phyloP scores from a whole-genome alignment of 2,113 vertebrate species.

The Stegostoma tigrinum region DNA sequence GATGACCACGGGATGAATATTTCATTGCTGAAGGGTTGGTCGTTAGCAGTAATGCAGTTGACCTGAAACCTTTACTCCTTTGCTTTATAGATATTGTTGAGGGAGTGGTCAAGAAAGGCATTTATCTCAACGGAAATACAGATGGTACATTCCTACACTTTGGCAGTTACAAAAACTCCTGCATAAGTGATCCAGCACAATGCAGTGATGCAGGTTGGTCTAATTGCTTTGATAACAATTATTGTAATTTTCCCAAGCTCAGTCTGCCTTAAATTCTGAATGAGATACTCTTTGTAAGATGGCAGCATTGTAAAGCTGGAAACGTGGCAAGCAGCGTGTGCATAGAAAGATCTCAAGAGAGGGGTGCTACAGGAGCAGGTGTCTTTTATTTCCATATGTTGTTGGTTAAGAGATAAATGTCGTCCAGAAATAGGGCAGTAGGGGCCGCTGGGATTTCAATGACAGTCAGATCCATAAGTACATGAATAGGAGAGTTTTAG shows the following conservation, averaged over 20 bases:
- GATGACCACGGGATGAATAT: neutral
- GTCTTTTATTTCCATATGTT: neutral
- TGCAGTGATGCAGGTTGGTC: conserved; percentile 81
- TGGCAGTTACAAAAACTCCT: conserved; percentile 72
- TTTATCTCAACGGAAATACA: conserved; percentile 71
- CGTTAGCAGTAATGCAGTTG: neutral
- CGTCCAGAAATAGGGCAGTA: neutral
- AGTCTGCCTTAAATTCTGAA: neutral
- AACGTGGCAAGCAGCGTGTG: neutral
- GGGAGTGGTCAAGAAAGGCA: conserved; percentile 82
- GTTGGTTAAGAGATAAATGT: neutral
- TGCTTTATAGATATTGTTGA: conserved; percentile 76
- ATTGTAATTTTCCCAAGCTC: neutral
- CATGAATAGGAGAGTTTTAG: too few relatives aligned
- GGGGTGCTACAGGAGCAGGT: neutral
- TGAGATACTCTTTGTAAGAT: neutral
- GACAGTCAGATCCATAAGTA: neutral
- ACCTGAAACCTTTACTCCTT: conserved; percentile 37
- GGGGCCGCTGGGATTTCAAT: neutral
- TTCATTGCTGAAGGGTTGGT: neutral
- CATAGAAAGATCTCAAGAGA: neutral
- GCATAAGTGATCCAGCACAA: conserved; percentile 73
- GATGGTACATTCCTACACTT: conserved; percentile 77
- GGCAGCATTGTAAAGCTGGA: neutral
- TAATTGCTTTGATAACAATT: neutral